Conservation (phyloP, 2,888 invertebrate genomes). For the Blastobasis adustella region DNA sequence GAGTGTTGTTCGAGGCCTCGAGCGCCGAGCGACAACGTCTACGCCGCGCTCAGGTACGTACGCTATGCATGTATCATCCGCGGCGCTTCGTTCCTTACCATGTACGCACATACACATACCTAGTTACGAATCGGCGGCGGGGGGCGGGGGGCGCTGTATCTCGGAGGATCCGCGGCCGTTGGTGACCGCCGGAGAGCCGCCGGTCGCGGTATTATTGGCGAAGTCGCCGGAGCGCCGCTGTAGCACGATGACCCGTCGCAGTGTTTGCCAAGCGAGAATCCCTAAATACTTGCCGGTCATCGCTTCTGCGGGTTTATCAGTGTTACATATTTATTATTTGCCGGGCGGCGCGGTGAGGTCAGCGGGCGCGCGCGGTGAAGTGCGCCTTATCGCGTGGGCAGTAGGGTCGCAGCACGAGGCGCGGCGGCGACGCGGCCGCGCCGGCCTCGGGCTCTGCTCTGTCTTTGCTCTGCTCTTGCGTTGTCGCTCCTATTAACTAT, state of each 20-base stretch:
- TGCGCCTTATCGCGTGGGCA: constrained; percentile 62
- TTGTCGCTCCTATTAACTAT: constrained; percentile 36
- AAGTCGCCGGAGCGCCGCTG: constrained; percentile 15
- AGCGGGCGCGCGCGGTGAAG: constrained; percentile 55
- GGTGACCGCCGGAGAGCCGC: background rate
- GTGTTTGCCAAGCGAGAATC: constrained; percentile 59
- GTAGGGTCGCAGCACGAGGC: constrained; percentile 41
- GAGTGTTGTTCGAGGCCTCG: constrained; percentile 53
- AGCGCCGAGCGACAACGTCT: constrained; percentile 36
- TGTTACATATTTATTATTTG: constrained; percentile 74
- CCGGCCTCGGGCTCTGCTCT: constrained; percentile 51
- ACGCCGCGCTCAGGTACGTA: constrained; percentile 59
- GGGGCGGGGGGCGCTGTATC: constrained; percentile 14
- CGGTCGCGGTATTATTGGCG: background rate
- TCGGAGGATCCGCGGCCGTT: constrained; percentile 5
- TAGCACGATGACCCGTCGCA: constrained; percentile 45
- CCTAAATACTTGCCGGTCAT: constrained; percentile 67
- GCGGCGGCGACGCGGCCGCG: constrained; percentile 37
- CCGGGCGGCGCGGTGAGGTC: constrained; percentile 61
- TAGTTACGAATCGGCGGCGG: background rate
- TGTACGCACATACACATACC: no score
- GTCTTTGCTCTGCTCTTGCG: constrained; percentile 66
- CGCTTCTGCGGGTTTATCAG: constrained; percentile 69
- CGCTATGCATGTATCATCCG: constrained; percentile 35
- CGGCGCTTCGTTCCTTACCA: background rate